Evolutionary conservation across 64 coral and sea anemone genomes (phyloP).

Genomic region (Montipora sp.): DNA sequence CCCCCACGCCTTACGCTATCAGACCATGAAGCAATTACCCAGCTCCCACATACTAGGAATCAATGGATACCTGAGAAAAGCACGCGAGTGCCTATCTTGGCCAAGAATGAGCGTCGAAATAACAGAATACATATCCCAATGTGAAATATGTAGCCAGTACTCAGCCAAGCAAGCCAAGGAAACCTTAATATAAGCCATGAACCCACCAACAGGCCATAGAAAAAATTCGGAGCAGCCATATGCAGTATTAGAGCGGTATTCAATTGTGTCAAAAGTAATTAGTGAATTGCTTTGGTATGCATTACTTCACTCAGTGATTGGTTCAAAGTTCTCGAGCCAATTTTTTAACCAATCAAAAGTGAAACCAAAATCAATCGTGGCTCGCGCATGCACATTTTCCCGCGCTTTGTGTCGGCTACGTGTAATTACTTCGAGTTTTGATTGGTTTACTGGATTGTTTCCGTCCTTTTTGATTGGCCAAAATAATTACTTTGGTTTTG

Average conservation of each 20-base stretch:
- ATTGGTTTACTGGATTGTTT: too few relatives aligned
- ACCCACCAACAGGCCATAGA: conserved; percentile 4
- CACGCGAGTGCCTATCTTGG: conserved; percentile 17
- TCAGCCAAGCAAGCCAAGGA: background rate
- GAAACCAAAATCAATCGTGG: too few relatives aligned
- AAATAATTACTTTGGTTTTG: too few relatives aligned
- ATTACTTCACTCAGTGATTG: too few relatives aligned
- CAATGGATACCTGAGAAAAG: conserved; percentile 61
- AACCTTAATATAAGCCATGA: conserved; percentile 11
- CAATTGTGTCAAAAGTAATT: too few relatives aligned
- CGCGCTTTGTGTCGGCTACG: too few relatives aligned
- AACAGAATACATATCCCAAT: conserved; percentile 3
- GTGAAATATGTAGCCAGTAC: conserved; percentile 14
- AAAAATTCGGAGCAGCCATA: conserved; percentile 46
- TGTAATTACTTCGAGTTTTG: too few relatives aligned
- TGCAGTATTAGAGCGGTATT: conserved; percentile 20
- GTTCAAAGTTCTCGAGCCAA: too few relatives aligned
- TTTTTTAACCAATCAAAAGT: too few relatives aligned
- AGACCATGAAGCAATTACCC: conserved; percentile 10
- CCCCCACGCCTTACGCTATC: background rate
- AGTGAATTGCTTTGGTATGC: too few relatives aligned
- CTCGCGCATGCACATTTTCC: too few relatives aligned
- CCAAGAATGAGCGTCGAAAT: conserved; percentile 44
- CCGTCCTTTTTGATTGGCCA: too few relatives aligned
- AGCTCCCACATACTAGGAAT: conserved; percentile 35